A percentile compares a stretch with the other conserved stretches of the same genome.
These are phyloP conservation scores for Lepidochrysops patricia DNA, from an alignment of 2,888 invertebrate genomes.

Conservation along the genomic window DNA sequence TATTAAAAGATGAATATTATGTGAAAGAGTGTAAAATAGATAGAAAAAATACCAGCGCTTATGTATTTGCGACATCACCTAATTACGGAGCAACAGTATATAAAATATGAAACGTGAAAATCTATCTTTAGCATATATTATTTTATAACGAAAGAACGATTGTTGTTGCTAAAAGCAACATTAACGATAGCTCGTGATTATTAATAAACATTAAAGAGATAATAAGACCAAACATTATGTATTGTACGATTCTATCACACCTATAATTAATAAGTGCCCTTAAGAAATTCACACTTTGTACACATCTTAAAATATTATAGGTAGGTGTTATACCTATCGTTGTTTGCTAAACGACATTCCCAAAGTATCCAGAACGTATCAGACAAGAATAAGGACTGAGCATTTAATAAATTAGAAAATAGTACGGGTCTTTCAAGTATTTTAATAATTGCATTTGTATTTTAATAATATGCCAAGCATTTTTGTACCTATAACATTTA, in stretches of 20 bases:
- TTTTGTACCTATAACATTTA: too few species aligned
- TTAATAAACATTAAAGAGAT: too few species aligned
- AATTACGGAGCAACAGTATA: constrained; percentile 78
- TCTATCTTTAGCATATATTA: not conserved
- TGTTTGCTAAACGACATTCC: too few species aligned
- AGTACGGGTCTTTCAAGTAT: not conserved
- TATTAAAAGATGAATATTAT: constrained; percentile 82
- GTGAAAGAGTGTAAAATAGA: constrained; percentile 66
- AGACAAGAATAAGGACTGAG: not conserved
- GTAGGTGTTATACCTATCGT: too few species aligned
- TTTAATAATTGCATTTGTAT: not conserved
- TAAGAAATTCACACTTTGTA: too few species aligned
- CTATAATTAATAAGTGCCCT: not conserved
- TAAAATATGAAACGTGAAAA: constrained; percentile 18
- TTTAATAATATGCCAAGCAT: too few species aligned
- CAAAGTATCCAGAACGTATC: too few species aligned
- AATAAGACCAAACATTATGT: too few species aligned
- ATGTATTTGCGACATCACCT: constrained; percentile 85
- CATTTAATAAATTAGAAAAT: not conserved
- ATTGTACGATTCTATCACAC: not conserved
- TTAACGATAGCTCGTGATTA: too few species aligned
- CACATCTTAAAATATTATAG: too few species aligned
- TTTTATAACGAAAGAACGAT: not conserved
- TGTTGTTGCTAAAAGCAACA: not conserved
- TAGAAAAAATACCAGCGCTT: constrained; percentile 66